Evolutionary conservation across 2,797 vertebrate species (phyloP).

Genomic region (Halcyon smyrnensis): DNA sequence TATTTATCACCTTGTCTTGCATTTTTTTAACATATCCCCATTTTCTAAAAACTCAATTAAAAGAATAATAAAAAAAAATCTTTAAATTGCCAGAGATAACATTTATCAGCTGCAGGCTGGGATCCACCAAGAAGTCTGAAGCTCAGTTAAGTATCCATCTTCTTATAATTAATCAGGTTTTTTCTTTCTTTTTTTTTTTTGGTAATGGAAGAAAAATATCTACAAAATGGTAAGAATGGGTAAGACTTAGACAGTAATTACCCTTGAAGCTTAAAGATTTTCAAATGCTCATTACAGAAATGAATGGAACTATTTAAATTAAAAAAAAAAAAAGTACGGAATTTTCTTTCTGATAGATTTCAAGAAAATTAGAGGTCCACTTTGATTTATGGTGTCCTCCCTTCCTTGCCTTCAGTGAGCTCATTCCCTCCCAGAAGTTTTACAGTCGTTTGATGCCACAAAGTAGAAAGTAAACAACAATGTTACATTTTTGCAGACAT

Average conservation of each 20-base stretch:
- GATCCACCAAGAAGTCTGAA: neutral
- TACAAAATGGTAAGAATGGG: conserved; percentile 24
- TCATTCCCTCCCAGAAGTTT: neutral
- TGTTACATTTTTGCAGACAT: neutral
- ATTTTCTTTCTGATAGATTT: neutral
- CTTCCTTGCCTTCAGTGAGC: neutral
- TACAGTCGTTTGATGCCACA: neutral
- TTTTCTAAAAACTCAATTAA: conserved; percentile 2
- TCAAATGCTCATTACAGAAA: conserved; percentile 58
- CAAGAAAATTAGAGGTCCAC: conserved; percentile 24
- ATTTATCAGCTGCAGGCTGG: conserved; percentile 36
- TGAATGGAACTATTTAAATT: neutral
- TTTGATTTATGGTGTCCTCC: neutral
- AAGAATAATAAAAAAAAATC: neutral
- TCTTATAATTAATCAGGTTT: conserved; percentile 61
- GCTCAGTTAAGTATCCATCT: conserved; percentile 38
- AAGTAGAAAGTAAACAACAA: neutral
- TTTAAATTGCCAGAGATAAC: conserved; percentile 24
- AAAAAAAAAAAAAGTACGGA: neutral
- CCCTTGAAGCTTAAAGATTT: conserved; percentile 34
- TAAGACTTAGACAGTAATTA: conserved; percentile 38
- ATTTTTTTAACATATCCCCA: neutral
- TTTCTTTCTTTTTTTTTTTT: neutral
- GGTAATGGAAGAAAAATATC: conserved; percentile 20
- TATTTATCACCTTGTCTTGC: neutral